Base-by-base conservation (phyloP, 2,888 invertebrate species). In the Lydus trimaculatus region DNA sequence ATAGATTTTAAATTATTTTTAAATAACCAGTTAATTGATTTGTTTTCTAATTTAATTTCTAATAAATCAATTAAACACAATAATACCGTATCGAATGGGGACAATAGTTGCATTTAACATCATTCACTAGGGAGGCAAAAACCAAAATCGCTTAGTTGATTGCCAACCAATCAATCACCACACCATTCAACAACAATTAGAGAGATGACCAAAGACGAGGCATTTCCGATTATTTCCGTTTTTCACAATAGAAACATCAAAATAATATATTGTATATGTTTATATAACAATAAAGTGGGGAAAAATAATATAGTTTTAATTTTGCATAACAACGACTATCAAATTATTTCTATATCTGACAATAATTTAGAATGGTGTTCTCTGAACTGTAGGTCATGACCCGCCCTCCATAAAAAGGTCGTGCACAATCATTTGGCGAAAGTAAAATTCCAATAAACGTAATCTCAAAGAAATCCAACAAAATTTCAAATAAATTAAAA, bases 121-220 rank as follows among this genome's bases (percentile, higher is more conserved):
- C n/a, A 56, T 56, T 8, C 28, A 56, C 11, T 25, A 28, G 25
- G 23, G 28, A 13, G 13, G 25, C 13, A 56, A 56, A 56, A 56
- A 56, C 56, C 56, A 28, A 56, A 56, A 56, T 56, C 28, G 56
- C n/a, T 56, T 15, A 56, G 56, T 56, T 56, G 56, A 56, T 25
- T 28, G 56, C 28, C 28, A 56, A 56, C 56, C 25, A 56, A 56
- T 56, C 56, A 56, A 56, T 56, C 56, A 56, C 28, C 25, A 56
- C 1, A 56, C 56, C 11, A 56, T 56, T 56, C 56, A 56, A 56
- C 23, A 56, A 56, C 56, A 56, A 56, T 56, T 56, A 52, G 13
- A 28, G 28, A 28, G 56, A 28, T 56, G 11, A 52, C 13, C 25
- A 23, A 13, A 56, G 56, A 15, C 23, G n/a, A 28, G 13, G n/a